Percentiles rank a stretch among this genome's conserved stretches.
These are phyloP conservation scores for Apodemia duryi DNA, from an alignment of 2,888 invertebrate genomes.

Conservation along the genomic window DNA sequence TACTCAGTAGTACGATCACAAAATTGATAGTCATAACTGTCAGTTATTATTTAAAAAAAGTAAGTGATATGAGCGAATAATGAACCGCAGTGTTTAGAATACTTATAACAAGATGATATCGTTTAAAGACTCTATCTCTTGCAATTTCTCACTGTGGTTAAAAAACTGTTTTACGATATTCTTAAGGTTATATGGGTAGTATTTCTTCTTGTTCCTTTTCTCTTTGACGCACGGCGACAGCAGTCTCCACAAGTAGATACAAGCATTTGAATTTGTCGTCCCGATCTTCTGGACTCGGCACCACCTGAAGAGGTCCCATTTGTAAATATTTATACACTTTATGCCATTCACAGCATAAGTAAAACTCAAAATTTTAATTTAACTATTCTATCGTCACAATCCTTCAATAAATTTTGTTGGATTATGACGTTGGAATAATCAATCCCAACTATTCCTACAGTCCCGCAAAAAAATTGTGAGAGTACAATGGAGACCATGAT, in stretches of 20 bases:
- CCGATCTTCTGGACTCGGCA: constrained; percentile 45
- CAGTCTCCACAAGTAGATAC: constrained; percentile 62
- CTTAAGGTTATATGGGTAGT: constrained; percentile 23
- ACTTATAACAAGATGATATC: neutral
- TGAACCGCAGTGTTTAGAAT: neutral
- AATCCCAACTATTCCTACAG: neutral
- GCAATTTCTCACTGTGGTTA: neutral
- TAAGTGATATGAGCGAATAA: too few species aligned
- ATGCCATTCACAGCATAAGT: neutral
- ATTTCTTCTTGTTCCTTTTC: constrained; percentile 55
- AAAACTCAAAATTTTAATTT: neutral
- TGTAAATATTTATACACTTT: constrained; percentile 19
- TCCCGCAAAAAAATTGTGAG: constrained; percentile 1
- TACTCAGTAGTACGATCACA: too few species aligned
- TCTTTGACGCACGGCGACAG: constrained; percentile 60
- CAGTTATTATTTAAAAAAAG: too few species aligned
- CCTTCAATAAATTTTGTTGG: neutral
- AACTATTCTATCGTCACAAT: neutral
- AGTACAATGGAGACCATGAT: constrained; percentile 23
- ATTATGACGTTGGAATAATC: neutral
- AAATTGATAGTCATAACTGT: too few species aligned
- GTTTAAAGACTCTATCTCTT: neutral
- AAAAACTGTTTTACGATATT: neutral
- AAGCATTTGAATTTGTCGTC: constrained; percentile 64
- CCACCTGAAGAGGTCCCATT: constrained; percentile 47